Percentiles rank a stretch among this genome's conserved stretches.
Evolutionary conservation across 2,797 vertebrate genomes (phyloP).

Genomic region (Ataeniobius toweri): DNA sequence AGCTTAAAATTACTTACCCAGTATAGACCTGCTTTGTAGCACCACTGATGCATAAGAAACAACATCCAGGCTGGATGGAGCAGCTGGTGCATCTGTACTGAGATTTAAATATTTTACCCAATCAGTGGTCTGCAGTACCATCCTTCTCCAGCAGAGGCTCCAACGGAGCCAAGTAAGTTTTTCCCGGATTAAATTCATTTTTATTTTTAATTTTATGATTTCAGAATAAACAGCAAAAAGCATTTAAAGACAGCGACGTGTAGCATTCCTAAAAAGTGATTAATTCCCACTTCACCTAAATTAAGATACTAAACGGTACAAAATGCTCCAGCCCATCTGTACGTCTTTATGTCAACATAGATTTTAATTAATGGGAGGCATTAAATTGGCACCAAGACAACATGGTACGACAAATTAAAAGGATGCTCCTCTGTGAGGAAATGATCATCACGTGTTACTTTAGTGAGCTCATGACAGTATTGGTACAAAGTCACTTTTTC

Average conservation of each 20-base stretch:
- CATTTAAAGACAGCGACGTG: background rate
- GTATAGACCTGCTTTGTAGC: background rate
- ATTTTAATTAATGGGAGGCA: conserved; percentile 10
- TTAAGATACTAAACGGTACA: conserved; percentile 49
- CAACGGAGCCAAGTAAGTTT: conserved; percentile 33
- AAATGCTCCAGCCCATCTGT: background rate
- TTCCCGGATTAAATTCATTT: conserved; percentile 3
- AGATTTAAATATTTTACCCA: background rate
- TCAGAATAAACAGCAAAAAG: background rate
- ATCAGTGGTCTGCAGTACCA: background rate
- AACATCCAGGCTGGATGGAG: background rate
- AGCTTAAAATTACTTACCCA: background rate
- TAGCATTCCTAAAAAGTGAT: background rate
- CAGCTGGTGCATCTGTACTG: background rate
- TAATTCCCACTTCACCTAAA: background rate
- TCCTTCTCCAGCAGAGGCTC: conserved; percentile 9
- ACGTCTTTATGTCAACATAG: no score
- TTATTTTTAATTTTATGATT: background rate
- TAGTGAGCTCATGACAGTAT: conserved; percentile 27
- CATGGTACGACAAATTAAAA: conserved; percentile 30
- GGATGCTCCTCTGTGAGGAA: background rate
- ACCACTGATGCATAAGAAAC: no score
- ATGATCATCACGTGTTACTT: conserved; percentile 7
- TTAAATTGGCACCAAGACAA: conserved; percentile 1
- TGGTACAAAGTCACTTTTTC: conserved; percentile 45